Conservation (phyloP, 2,113 vertebrate genomes). For the Parotia lawesii region DNA sequence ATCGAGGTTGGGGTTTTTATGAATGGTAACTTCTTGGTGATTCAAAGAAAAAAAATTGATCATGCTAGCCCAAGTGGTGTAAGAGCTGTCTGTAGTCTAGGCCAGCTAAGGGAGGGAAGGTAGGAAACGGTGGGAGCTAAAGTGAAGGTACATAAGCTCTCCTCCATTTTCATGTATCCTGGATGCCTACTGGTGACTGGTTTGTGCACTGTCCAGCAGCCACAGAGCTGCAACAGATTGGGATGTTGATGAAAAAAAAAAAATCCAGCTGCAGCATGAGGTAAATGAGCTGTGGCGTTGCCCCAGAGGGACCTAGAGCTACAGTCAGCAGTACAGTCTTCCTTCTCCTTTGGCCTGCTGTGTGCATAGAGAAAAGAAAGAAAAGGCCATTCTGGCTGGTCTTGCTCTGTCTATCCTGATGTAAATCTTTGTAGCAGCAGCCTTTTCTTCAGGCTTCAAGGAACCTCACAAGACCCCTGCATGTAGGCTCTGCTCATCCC, state of each 20-base stretch:
- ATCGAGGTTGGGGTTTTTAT: neutral
- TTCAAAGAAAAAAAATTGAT: neutral
- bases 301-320: neutral
- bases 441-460: neutral
- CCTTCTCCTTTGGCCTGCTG: neutral
- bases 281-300: slow-evolving; percentile 51
- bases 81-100: neutral
- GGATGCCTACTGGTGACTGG: neutral
- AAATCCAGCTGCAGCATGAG: neutral
- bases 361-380: neutral
- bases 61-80: too few species aligned
- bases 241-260: neutral
- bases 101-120: neutral
- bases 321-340: neutral
- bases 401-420: neutral
- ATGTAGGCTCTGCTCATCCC: neutral
- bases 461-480: neutral
- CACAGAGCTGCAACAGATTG: neutral
- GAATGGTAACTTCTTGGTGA: neutral
- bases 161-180: neutral
- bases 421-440: neutral
- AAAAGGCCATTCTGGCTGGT: neutral
- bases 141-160: neutral
- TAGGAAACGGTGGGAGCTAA: neutral
- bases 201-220: neutral